phyloP scores from a whole-genome alignment of 2,888 invertebrate species.

The Criorhina ranunculi region DNA sequence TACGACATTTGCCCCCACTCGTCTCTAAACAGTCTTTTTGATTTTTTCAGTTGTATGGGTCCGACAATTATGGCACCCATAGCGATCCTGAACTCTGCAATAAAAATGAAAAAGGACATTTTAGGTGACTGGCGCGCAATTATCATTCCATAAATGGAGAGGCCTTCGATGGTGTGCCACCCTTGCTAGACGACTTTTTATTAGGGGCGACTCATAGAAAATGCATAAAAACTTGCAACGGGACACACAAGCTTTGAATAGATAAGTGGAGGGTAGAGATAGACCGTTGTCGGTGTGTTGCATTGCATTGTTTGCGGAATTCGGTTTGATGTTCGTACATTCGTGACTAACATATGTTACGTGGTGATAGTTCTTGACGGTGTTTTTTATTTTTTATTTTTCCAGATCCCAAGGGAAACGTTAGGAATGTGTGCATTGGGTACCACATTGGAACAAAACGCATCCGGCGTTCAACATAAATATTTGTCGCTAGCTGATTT shows the following conservation, averaged over 20 bases:
- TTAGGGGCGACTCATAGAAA: conserved; percentile 30
- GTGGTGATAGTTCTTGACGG: conserved; percentile 52
- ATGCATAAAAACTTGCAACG: conserved; percentile 54
- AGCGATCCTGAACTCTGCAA: conserved; percentile 19
- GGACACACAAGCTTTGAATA: conserved; percentile 63
- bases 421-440: conserved; percentile 41
- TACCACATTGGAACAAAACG: conserved; percentile 67
- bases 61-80: conserved; percentile 43
- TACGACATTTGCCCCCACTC: conserved; percentile 19
- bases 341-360: conserved; percentile 74
- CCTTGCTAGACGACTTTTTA: conserved; percentile 61
- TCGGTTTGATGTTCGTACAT: conserved; percentile 50
- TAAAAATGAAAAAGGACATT: conserved; percentile 40
- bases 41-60: background rate
- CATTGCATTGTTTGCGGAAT: conserved; percentile 70
- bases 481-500: conserved; percentile 75
- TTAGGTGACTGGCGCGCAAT: conserved; percentile 58
- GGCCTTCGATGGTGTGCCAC: background rate
- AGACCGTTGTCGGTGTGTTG: conserved; percentile 42
- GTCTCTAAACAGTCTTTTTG: too few relatives aligned
- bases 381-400: conserved; percentile 1
- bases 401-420: background rate
- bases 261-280: conserved; percentile 58
- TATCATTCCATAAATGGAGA: conserved; percentile 52
- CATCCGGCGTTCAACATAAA: conserved; percentile 76